Conservation (phyloP, 2,888 invertebrate genomes). For the Drosophila dives region DNA sequence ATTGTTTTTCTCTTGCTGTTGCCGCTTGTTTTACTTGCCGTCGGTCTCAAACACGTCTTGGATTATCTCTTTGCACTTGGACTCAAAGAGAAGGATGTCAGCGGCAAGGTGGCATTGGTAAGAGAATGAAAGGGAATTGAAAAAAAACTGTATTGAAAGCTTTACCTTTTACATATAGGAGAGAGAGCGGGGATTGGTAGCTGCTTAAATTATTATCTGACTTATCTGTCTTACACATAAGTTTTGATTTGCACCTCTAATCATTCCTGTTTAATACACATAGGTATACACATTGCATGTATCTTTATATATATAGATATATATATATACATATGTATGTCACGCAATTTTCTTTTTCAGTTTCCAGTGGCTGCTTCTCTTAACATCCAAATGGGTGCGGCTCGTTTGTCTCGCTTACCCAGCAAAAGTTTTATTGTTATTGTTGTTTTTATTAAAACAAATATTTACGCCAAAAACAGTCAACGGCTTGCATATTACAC, state of each 20-base stretch:
- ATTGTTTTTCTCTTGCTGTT: slow-evolving; percentile 77
- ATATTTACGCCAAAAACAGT: slow-evolving; percentile 48
- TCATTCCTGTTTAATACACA: not conserved
- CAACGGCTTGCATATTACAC: slow-evolving; percentile 27
- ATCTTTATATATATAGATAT: not conserved
- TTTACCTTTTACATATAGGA: not conserved
- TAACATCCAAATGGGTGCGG: slow-evolving; percentile 38
- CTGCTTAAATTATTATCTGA: not conserved
- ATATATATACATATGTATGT: slow-evolving; percentile 15
- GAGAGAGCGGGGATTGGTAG: not conserved
- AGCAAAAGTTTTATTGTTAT: slow-evolving; percentile 21
- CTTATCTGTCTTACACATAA: not conserved
- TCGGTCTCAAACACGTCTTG: slow-evolving; percentile 82
- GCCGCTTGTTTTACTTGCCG: slow-evolving; percentile 80
- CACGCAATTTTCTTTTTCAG: slow-evolving; percentile 64
- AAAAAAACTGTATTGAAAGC: not conserved
- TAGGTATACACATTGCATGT: too few relatives aligned
- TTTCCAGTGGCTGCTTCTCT: slow-evolving; percentile 56
- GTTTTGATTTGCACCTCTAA: not conserved
- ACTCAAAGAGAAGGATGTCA: slow-evolving; percentile 82
- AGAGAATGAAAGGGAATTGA: slow-evolving; percentile 44
- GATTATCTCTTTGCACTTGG: slow-evolving; percentile 82
- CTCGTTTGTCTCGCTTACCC: slow-evolving; percentile 18
- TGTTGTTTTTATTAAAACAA: slow-evolving; percentile 33
- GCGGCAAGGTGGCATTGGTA: slow-evolving; percentile 84